Evolutionary conservation across 2,797 vertebrate species (phyloP).

Genomic region (Halcyon badia): DNA sequence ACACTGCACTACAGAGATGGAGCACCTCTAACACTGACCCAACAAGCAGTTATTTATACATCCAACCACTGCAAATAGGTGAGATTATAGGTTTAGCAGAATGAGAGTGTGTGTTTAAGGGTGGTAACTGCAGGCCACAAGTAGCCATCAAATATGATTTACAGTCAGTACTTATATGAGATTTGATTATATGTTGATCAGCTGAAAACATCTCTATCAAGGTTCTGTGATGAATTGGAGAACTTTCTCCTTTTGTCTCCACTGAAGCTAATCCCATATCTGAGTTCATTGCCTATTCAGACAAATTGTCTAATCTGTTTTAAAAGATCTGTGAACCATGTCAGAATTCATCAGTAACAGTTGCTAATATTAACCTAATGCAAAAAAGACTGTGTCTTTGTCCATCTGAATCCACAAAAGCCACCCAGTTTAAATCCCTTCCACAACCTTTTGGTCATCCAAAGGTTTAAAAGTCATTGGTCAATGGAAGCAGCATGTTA

Average conservation of each 20-base stretch:
- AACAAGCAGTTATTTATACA: not conserved
- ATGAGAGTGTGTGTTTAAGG: not conserved
- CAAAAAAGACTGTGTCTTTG: not conserved
- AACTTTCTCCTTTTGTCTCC: not conserved
- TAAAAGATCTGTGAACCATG: not conserved
- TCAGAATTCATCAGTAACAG: not conserved
- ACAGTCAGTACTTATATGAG: not conserved
- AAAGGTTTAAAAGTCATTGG: not conserved
- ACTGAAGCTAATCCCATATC: not conserved
- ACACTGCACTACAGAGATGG: not conserved
- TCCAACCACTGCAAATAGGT: rapidly evolving
- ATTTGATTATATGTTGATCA: not conserved
- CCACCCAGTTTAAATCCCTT: not conserved
- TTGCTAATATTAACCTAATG: not conserved
- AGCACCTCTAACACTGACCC: not conserved
- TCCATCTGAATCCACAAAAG: not conserved
- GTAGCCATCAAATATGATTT: not conserved
- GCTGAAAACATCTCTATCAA: not conserved
- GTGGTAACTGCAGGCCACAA: not conserved
- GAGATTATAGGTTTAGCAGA: not conserved
- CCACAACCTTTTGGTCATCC: not conserved
- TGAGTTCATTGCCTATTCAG: not conserved
- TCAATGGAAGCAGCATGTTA: not conserved
- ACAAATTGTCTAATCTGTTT: not conserved
- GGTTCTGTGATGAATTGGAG: not conserved